A percentile compares a stretch with the other conserved stretches of the same genome.
Evolutionary conservation across 2,888 invertebrate species (phyloP).

Genomic region (Leptinotarsa juncta): DNA sequence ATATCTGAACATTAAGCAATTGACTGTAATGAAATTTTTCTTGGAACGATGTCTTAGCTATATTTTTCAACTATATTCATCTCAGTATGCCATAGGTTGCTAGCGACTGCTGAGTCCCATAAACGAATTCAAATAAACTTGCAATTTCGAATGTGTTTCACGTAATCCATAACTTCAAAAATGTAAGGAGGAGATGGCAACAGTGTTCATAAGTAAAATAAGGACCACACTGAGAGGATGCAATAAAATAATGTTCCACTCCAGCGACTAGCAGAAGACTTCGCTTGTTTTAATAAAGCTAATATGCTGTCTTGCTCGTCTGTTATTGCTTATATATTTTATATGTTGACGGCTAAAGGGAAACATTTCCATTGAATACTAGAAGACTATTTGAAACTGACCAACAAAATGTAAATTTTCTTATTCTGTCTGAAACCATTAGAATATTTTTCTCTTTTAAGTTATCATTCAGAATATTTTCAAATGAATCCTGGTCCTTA

Average conservation of each 20-base stretch:
- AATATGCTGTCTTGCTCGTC: slow-evolving; percentile 51
- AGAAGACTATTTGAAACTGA: neutral
- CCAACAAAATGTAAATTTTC: neutral
- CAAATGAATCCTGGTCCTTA: no score
- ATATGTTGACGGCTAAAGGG: neutral
- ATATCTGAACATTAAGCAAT: no score
- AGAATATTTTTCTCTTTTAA: no score
- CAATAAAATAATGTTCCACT: slow-evolving; percentile 59
- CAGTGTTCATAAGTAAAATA: slow-evolving; percentile 48
- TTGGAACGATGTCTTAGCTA: no score
- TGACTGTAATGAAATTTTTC: no score
- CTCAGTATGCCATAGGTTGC: no score
- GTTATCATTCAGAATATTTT: no score
- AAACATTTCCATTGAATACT: neutral
- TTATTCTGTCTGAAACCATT: no score
- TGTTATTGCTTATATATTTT: slow-evolving; percentile 46
- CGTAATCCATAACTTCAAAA: neutral
- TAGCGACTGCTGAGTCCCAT: no score
- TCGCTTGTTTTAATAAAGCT: slow-evolving; percentile 59
- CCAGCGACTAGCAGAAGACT: slow-evolving; percentile 53
- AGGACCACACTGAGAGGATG: slow-evolving; percentile 55
- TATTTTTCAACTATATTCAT: no score
- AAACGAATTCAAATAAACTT: no score
- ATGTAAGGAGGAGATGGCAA: neutral
- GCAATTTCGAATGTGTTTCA: neutral